phyloP scores from a whole-genome alignment of 2,888 invertebrate species.

The Cryptocephalus primarius region DNA sequence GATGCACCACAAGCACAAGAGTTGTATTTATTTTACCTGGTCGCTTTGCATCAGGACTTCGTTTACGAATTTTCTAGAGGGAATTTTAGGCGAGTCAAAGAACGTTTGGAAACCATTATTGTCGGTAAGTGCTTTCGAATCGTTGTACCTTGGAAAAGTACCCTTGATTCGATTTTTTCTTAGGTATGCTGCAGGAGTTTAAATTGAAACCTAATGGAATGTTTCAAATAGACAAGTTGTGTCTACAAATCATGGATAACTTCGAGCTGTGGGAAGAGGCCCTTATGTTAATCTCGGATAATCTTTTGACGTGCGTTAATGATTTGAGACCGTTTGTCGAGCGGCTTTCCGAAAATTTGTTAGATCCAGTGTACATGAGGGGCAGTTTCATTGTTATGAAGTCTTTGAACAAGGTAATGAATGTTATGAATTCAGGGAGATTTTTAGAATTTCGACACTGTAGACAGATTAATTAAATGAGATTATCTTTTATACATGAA shows the following conservation, averaged over 20 bases:
- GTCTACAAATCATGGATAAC: conserved; percentile 17
- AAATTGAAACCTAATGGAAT: conserved; percentile 16
- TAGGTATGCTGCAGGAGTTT: conserved; percentile 22
- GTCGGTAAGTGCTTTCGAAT: conserved; percentile 17
- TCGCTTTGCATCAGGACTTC: conserved; percentile 24
- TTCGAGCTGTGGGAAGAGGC: conserved; percentile 19
- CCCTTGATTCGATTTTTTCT: conserved; percentile 4
- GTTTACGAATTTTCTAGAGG: conserved; percentile 7
- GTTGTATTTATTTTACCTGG: conserved; percentile 22
- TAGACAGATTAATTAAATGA: no score
- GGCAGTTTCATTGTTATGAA: no score
- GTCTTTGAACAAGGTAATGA: no score
- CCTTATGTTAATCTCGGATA: conserved; percentile 20
- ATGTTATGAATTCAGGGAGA: no score
- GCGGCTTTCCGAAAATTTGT: no score
- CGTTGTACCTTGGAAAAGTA: no score
- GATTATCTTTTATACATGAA: no score
- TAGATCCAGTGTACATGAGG: no score
- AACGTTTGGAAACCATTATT: conserved; percentile 13
- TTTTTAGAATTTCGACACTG: no score
- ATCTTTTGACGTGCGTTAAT: conserved; percentile 21
- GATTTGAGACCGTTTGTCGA: no score
- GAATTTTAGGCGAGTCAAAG: conserved; percentile 6
- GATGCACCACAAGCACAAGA: conserved; percentile 16
- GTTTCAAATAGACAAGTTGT: conserved; percentile 14